Conservation (phyloP, 2,888 invertebrate genomes). For the Conus canariensis region DNA sequence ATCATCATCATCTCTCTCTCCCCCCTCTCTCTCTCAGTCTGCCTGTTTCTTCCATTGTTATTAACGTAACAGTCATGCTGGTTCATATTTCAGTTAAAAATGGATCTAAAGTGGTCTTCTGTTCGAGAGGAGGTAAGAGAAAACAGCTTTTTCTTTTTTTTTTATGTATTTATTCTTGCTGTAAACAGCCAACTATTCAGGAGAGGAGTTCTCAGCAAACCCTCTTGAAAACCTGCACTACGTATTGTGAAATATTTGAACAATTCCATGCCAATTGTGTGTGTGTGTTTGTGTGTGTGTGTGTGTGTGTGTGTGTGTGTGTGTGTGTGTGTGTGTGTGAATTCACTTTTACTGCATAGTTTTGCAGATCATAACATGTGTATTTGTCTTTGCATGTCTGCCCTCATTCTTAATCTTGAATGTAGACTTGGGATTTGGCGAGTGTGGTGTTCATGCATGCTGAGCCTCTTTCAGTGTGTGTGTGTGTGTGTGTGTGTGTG, state of each 20-base stretch:
- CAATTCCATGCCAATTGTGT: background rate
- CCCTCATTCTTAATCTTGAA: too few species aligned
- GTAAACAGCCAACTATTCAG: too few species aligned
- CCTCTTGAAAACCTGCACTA: too few species aligned
- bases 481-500: too few species aligned
- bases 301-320: background rate
- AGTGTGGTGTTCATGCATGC: too few species aligned
- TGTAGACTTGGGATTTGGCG: too few species aligned
- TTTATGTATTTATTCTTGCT: too few species aligned
- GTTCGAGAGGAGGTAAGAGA: constrained; percentile 70
- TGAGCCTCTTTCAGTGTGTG: background rate
- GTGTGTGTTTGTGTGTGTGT: background rate
- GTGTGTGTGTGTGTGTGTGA: background rate
- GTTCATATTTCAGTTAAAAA: constrained; percentile 67
- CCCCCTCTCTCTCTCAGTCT: background rate
- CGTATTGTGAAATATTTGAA: too few species aligned
- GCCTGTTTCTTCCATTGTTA: background rate
- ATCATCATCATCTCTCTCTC: background rate
- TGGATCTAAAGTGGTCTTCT: constrained; percentile 77
- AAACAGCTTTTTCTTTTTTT: background rate
- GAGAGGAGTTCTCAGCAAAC: too few species aligned
- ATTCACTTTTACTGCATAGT: too few species aligned
- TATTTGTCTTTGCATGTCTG: background rate
- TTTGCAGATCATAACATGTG: background rate
- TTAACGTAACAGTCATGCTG: too few species aligned